Percentiles rank a stretch among this genome's conserved stretches.
phyloP scores from a whole-genome alignment of 1,140 invertebrate genomes.

The Drosophila auraria region DNA sequence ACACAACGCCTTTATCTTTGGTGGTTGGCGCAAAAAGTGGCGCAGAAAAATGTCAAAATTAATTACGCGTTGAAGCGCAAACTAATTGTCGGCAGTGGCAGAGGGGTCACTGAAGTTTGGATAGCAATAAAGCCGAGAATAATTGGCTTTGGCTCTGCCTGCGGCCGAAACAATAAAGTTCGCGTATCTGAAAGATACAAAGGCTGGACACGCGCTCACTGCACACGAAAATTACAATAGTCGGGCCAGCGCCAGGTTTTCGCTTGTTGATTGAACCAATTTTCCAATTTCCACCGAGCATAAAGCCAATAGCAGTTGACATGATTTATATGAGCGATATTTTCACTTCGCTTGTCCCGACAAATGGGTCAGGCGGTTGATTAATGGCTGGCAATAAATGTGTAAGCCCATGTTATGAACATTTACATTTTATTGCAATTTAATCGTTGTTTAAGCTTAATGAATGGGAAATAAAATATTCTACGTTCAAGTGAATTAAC shows the following conservation, averaged over 20 bases:
- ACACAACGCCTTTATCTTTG: slow-evolving; percentile 47
- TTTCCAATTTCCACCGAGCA: slow-evolving; percentile 26
- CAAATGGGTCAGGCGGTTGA: slow-evolving; percentile 56
- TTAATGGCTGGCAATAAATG: slow-evolving; percentile 41
- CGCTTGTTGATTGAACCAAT: slow-evolving; percentile 40
- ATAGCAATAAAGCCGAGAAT: slow-evolving; percentile 38
- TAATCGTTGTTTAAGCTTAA: slow-evolving; percentile 4
- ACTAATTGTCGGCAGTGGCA: slow-evolving; percentile 53
- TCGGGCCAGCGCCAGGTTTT: background rate
- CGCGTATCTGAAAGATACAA: slow-evolving; percentile 54
- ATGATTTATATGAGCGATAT: slow-evolving; percentile 67
- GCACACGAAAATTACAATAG: slow-evolving; percentile 52
- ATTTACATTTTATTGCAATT: slow-evolving; percentile 13
- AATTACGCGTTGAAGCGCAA: slow-evolving; percentile 81
- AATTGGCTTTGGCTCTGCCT: slow-evolving; percentile 51
- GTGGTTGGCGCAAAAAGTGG: slow-evolving; percentile 71
- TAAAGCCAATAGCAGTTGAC: slow-evolving; percentile 43
- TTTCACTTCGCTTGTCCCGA: slow-evolving; percentile 29
- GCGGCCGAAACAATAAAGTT: slow-evolving; percentile 26
- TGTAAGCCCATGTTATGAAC: slow-evolving; percentile 5
- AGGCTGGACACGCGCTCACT: slow-evolving; percentile 57
- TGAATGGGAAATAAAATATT: background rate
- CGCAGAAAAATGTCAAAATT: slow-evolving; percentile 75
- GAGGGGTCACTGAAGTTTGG: slow-evolving; percentile 46
- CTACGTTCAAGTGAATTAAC: background rate